These are phyloP conservation scores for Gavialis gangeticus DNA, from an alignment of 2,113 vertebrate genomes.

Conservation along the genomic window DNA sequence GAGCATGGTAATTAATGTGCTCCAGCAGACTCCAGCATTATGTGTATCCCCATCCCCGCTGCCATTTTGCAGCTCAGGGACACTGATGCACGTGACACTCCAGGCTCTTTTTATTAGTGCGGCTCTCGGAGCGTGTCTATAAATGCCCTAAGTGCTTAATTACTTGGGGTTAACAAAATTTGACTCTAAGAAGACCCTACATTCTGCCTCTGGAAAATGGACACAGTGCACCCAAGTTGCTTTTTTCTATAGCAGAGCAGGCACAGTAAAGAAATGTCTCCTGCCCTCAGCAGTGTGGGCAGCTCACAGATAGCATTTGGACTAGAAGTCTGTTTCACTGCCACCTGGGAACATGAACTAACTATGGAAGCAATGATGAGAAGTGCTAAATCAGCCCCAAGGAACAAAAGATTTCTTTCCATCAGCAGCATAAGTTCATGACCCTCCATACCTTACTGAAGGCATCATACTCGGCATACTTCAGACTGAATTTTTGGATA, in stretches of 20 bases:
- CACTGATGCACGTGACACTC: too few relatives aligned
- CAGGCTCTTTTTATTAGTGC: too few relatives aligned
- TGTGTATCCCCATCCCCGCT: too few relatives aligned
- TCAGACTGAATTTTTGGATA: neutral
- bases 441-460: neutral
- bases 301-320: too few relatives aligned
- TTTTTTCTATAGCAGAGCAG: neutral
- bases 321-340: neutral
- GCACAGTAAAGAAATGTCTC: too few relatives aligned
- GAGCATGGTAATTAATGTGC: too few relatives aligned
- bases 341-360: neutral
- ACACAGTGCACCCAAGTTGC: neutral
- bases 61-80: too few relatives aligned
- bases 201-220: neutral
- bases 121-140: too few relatives aligned
- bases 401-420: neutral
- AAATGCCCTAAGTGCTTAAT: neutral
- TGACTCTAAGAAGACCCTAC: neutral
- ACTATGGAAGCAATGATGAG: neutral
- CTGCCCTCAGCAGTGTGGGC: too few relatives aligned
- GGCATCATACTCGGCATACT: neutral
- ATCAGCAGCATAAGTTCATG: neutral
- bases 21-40: too few relatives aligned
- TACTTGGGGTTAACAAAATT: neutral
- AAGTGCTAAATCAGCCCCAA: neutral